Percentiles rank a stretch among this genome's conserved stretches.
Evolutionary conservation across 2,888 invertebrate genomes (phyloP).

Genomic region (Choreutis nemorana): DNA sequence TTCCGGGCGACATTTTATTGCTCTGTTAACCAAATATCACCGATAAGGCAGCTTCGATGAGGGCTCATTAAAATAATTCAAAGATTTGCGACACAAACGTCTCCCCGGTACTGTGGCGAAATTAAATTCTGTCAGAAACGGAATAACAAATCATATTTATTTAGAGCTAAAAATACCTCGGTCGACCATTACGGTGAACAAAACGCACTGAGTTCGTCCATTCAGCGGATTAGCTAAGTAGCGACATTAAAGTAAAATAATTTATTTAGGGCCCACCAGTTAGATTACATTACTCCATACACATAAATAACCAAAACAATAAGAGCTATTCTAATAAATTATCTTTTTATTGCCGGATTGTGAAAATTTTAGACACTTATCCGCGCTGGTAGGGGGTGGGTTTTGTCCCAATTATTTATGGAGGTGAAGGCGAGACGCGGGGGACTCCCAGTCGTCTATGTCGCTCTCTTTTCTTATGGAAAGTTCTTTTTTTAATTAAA

Average conservation of each 20-base stretch:
- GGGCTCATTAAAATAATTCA: slow-evolving; percentile 56
- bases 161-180: slow-evolving; percentile 66
- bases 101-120: slow-evolving; percentile 38
- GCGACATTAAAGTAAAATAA: slow-evolving; percentile 65
- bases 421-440: slow-evolving; percentile 52
- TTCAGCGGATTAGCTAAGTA: slow-evolving; percentile 64
- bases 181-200: slow-evolving; percentile 56
- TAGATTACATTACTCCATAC: slow-evolving; percentile 67
- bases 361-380: slow-evolving; percentile 68
- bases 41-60: slow-evolving; percentile 27
- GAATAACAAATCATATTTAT: slow-evolving; percentile 66
- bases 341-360: slow-evolving; percentile 68
- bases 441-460: slow-evolving; percentile 42
- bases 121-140: slow-evolving; percentile 62
- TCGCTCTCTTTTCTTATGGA: slow-evolving; percentile 51
- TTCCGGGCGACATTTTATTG: too few relatives aligned
- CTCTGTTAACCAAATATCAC: slow-evolving; percentile 15
- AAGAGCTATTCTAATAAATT: slow-evolving; percentile 67
- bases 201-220: slow-evolving; percentile 48
- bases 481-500: slow-evolving; percentile 57
- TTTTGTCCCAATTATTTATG: slow-evolving; percentile 66
- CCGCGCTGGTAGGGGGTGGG: slow-evolving; percentile 43
- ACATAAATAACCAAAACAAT: slow-evolving; percentile 67
- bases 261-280: slow-evolving; percentile 63
- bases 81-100: slow-evolving; percentile 48